Conservation (phyloP, 2,797 vertebrate genomes). For the Eutrigla gurnardus region DNA sequence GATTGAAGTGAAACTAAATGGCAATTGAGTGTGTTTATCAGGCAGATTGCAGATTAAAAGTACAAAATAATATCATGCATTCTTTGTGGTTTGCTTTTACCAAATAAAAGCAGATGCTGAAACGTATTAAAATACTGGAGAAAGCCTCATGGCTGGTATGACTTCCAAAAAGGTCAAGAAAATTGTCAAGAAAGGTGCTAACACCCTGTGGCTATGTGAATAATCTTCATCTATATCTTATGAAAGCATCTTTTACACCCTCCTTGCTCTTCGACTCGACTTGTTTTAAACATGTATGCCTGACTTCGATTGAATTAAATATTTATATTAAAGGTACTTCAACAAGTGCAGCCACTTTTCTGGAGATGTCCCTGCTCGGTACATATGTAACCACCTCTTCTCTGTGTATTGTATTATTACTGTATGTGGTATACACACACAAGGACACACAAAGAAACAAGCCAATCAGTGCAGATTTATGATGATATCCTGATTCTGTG, state of each 20-base stretch:
- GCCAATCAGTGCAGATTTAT: slow-evolving; percentile 52
- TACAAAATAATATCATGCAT: neutral
- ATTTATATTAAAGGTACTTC: neutral
- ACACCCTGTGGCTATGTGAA: neutral
- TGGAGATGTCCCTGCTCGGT: neutral
- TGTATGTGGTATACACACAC: slow-evolving; percentile 11
- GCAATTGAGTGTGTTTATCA: neutral
- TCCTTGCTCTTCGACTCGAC: neutral
- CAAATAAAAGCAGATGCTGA: neutral
- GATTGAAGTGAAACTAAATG: neutral
- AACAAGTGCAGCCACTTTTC: neutral
- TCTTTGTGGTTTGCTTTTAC: neutral
- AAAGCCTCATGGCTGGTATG: neutral
- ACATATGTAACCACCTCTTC: neutral
- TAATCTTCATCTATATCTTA: no score
- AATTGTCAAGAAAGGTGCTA: neutral
- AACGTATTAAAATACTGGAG: neutral
- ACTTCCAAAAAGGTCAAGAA: neutral
- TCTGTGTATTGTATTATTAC: neutral
- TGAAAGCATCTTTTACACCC: neutral
- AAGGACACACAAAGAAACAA: slow-evolving; percentile 6
- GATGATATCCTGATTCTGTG: slow-evolving; percentile 24
- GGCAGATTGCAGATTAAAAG: neutral
- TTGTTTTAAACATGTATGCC: neutral
- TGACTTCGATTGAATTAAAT: no score